phyloP scores from a whole-genome alignment of 2,797 vertebrate genomes.

The Rhincodon typus region DNA sequence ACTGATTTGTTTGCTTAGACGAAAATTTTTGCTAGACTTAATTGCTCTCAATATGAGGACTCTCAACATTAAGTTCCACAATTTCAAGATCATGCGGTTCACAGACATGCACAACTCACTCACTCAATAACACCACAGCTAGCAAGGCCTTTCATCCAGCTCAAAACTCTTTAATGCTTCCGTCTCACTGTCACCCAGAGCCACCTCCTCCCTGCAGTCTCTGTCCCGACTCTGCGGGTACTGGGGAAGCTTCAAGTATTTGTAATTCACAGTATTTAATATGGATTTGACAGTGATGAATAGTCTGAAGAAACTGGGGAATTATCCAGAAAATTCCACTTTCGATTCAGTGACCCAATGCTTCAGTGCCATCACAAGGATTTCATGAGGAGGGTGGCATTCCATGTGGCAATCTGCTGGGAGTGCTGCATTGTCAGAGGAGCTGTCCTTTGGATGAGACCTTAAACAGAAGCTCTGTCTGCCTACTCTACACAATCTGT shows the following conservation, averaged over 20 bases:
- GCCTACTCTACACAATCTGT: neutral
- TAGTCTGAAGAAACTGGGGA: neutral
- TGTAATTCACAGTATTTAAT: neutral
- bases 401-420: too few species aligned
- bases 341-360: neutral
- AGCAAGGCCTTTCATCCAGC: neutral
- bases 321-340: neutral
- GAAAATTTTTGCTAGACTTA: neutral
- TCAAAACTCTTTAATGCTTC: neutral
- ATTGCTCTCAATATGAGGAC: neutral
- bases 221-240: neutral
- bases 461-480: neutral
- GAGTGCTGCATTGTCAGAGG: neutral
- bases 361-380: neutral
- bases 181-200: too few species aligned
- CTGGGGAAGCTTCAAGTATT: neutral
- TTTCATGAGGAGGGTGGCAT: neutral
- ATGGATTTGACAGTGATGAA: neutral
- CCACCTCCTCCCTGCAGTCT: neutral
- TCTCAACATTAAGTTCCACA: neutral
- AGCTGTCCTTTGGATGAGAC: neutral
- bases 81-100: neutral
- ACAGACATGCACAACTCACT: neutral
- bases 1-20: neutral
- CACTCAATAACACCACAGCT: neutral